Evolutionary conservation across 2,113 vertebrate genomes (phyloP), one percentile per base, ranked within the genome.

Genomic region (Aptenodytes patagonicus): DNA sequence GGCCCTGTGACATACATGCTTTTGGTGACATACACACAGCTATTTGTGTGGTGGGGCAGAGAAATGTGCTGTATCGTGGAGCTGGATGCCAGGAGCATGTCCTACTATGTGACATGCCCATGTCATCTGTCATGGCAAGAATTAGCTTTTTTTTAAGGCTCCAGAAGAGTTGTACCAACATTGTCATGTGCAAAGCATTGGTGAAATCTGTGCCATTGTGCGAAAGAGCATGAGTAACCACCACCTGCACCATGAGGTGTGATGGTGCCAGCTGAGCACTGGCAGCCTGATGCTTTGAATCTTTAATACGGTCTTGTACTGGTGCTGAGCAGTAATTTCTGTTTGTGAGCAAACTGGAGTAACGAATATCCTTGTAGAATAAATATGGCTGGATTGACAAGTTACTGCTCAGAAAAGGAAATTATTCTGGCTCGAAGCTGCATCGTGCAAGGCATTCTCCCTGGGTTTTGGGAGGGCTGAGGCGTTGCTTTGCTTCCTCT

Each of bases 101-200:
- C 51, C 64, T 16, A 2, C 26, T 17, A 1, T n/a, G 40, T 21
- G 47, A 46, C 5, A 6, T 25, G 2, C 47, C 25, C 2, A 1
- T 17, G 34, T 32, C 3, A 6, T 3, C 62, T 80, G n/a, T 61
- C 44, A 7, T 22, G 51, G 10, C 32, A 20, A 29, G 19, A 58
- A 38, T 1, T 57, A 76, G 19, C 12, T 66, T 29, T 31, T 49
- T 49, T 15, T 46, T 8, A 32, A 32, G 22, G 2, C 17, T 32
- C 2, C 9, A 54, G 8, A 54, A 32, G 38, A 14, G 13, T 36
- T 82, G 19, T 36, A 17, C n/a, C 29, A 51, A 21, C 4, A 0
- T 17, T 32, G 38, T 10, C n/a, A 17, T 0, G 2, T 38, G 36
- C 15, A 49, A 52, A 46, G 17, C 15, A 0, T 7, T 14, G 54